Conservation (phyloP, 1,140 invertebrate species). For the Mactra quadrangularis region DNA sequence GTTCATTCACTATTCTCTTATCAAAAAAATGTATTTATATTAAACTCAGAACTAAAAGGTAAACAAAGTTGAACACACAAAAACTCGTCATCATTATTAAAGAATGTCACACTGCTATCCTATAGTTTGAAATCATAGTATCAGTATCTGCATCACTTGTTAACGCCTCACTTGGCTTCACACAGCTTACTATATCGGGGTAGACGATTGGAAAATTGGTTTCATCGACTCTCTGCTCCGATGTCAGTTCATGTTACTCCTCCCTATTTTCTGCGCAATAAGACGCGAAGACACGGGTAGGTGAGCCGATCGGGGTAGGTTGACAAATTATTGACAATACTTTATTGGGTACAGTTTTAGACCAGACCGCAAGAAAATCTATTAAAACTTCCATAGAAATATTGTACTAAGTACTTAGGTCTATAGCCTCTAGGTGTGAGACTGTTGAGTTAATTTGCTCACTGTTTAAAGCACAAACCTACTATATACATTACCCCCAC, state of each 20-base stretch:
- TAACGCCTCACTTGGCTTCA: constrained; percentile 34
- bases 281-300: constrained; percentile 14
- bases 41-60: too few relatives aligned
- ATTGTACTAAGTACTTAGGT: too few relatives aligned
- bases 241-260: constrained; percentile 7
- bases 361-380: too few relatives aligned
- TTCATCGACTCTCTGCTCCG: constrained; percentile 31
- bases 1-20: too few relatives aligned
- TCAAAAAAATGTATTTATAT: too few relatives aligned
- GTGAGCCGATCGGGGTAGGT: constrained; percentile 3
- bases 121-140: constrained; percentile 36
- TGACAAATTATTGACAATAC: not conserved
- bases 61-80: too few relatives aligned
- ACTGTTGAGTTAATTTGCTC: too few relatives aligned
- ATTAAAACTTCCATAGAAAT: too few relatives aligned
- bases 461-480: too few relatives aligned
- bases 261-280: constrained; percentile 44
- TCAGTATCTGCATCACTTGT: constrained; percentile 31
- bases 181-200: constrained; percentile 15
- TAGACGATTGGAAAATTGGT: constrained; percentile 58
- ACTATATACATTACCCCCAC: too few relatives aligned
- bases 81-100: constrained; percentile 11
- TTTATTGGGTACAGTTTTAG: not conserved
- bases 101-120: constrained; percentile 14
- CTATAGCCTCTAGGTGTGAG: too few relatives aligned